phyloP scores from a whole-genome alignment of 2,113 vertebrate species.

The Prietella phreatophila region DNA sequence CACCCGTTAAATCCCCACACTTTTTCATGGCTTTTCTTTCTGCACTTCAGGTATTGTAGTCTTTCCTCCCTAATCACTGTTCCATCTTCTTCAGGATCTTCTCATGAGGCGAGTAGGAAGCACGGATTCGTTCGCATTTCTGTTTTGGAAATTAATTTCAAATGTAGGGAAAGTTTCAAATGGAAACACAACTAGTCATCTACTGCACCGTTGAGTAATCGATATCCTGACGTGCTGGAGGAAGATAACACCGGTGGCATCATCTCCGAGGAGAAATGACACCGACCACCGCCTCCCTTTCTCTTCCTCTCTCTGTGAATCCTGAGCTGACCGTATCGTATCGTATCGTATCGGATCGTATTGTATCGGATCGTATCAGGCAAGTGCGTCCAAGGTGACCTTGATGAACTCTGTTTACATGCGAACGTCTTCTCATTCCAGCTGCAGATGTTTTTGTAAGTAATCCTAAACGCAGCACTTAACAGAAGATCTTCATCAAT shows the following conservation, averaged over 20 bases:
- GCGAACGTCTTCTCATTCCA: background rate
- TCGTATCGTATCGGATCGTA: slow-evolving; percentile 5
- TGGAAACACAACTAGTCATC: background rate
- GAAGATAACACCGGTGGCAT: slow-evolving; percentile 17
- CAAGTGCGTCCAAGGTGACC: slow-evolving; percentile 45
- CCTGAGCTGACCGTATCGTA: slow-evolving; percentile 26
- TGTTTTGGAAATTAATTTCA: background rate
- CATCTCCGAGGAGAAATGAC: slow-evolving; percentile 28
- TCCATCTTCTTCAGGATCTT: background rate
- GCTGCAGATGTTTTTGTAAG: too few species aligned
- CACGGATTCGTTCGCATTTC: background rate
- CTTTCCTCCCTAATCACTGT: background rate
- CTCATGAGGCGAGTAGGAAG: background rate
- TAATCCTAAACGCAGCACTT: too few species aligned
- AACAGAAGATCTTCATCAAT: too few species aligned
- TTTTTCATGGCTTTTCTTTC: background rate
- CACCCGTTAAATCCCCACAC: background rate
- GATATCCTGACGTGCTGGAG: slow-evolving; percentile 34
- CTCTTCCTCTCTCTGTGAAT: background rate
- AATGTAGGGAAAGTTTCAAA: background rate
- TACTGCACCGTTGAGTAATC: slow-evolving; percentile 15
- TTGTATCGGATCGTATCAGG: background rate
- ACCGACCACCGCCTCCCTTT: background rate
- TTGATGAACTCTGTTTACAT: slow-evolving; percentile 25
- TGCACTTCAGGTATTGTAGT: background rate